A percentile compares a stretch with the other conserved stretches of the same genome.
Conservation (phyloP, 2,888 invertebrate genomes). For the Cheilosia soror region DNA sequence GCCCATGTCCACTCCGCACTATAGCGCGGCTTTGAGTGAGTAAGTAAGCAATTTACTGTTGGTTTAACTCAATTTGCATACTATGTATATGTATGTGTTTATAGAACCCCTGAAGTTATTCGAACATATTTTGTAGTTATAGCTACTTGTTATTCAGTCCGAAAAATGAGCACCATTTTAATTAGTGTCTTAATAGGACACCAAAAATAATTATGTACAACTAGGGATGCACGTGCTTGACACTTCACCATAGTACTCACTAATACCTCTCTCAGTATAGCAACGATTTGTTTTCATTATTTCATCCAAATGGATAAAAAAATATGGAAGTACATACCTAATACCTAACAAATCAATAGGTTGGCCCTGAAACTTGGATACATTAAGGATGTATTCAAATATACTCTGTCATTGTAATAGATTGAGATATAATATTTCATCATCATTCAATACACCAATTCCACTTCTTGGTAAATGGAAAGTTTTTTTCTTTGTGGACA, state of each 20-base stretch:
- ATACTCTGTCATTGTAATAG: constrained; percentile 8
- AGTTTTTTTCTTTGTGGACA: neutral
- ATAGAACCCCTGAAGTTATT: neutral
- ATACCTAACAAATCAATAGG: constrained; percentile 21
- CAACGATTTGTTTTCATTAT: constrained; percentile 54
- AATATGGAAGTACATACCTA: constrained; percentile 2
- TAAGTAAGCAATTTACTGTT: no score
- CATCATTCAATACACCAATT: constrained; percentile 14
- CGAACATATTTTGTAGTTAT: neutral
- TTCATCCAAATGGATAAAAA: constrained; percentile 29
- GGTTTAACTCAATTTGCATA: no score
- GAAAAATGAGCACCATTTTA: constrained; percentile 25
- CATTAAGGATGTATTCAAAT: constrained; percentile 30
- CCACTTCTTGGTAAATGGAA: neutral
- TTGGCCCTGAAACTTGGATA: neutral
- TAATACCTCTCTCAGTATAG: constrained; percentile 24
- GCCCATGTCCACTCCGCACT: no score
- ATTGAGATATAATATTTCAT: constrained; percentile 18
- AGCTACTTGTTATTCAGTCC: neutral
- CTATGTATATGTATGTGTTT: no score
- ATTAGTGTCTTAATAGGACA: constrained; percentile 23
- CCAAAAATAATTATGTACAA: constrained; percentile 21
- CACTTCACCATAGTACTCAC: constrained; percentile 40
- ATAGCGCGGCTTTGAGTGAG: no score
- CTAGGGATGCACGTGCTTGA: constrained; percentile 42